Conservation (phyloP, 1,140 invertebrate genomes). For the Ctenoplectra terminalis region DNA sequence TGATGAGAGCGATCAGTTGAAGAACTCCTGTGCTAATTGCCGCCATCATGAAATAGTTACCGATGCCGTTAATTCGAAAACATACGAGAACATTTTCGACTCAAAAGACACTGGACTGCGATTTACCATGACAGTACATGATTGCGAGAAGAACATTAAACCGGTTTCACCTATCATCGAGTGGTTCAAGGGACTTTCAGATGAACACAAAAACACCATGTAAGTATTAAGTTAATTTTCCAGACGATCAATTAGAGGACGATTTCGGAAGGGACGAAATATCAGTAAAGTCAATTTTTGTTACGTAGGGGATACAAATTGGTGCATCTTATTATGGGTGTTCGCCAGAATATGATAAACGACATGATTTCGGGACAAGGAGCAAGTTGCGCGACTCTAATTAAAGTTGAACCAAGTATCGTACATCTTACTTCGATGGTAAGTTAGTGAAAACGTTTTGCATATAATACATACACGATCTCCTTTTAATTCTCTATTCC, state of each 20-base stretch:
- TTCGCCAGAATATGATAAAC: conserved; percentile 58
- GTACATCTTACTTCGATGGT: conserved; percentile 65
- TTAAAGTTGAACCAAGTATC: conserved; percentile 66
- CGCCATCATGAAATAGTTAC: conserved; percentile 70
- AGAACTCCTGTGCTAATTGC: conserved; percentile 71
- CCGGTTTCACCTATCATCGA: conserved; percentile 45
- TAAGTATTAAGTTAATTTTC: conserved; percentile 10
- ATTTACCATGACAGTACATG: conserved; percentile 64
- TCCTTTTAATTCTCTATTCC: conserved; percentile 1
- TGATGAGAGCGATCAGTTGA: conserved; percentile 69
- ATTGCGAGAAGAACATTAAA: conserved; percentile 72
- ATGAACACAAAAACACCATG: conserved; percentile 57
- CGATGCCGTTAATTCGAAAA: conserved; percentile 64
- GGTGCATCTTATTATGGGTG: conserved; percentile 36
- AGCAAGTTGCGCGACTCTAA: conserved; percentile 63
- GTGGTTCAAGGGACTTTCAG: conserved; percentile 39
- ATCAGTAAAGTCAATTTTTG: background rate
- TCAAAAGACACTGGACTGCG: conserved; percentile 74
- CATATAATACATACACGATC: too few relatives aligned
- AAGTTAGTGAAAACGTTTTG: conserved; percentile 5
- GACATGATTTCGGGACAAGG: conserved; percentile 57
- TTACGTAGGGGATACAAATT: conserved; percentile 37
- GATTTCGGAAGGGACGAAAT: background rate
- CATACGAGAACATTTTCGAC: conserved; percentile 52
- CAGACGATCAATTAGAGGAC: background rate